These are phyloP conservation scores for Andrena cerasifolii DNA, from an alignment of 1,140 invertebrate genomes.

Conservation along the genomic window DNA sequence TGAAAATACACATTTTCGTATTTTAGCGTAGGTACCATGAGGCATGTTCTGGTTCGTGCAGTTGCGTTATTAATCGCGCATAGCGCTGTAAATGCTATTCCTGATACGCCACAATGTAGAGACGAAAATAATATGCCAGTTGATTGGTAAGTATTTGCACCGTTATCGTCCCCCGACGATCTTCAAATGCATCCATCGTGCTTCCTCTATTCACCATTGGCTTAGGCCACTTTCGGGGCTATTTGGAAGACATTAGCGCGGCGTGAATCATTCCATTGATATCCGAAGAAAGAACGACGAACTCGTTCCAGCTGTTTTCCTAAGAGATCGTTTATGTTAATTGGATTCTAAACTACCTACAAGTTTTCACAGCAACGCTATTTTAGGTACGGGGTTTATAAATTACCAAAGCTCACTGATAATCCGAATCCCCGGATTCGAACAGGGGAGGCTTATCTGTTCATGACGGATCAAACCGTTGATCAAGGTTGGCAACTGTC, in stretches of 20 bases:
- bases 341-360: not conserved
- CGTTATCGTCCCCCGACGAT: not conserved
- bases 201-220: conserved; percentile 37
- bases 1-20: not conserved
- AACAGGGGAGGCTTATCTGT: conserved; percentile 88
- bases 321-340: not conserved
- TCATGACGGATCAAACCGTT: conserved; percentile 86
- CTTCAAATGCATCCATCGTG: too few relatives aligned
- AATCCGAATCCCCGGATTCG: conserved; percentile 83
- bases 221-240: conserved; percentile 47
- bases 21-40: not conserved
- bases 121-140: conserved; percentile 85
- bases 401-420: conserved; percentile 88
- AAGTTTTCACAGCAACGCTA: conserved; percentile 24
- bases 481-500: conserved; percentile 88
- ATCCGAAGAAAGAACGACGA: too few relatives aligned
- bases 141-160: conserved; percentile 84
- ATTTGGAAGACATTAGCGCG: not conserved
- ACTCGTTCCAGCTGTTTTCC: too few relatives aligned
- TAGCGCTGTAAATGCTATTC: not conserved
- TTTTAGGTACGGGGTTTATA: conserved; percentile 92
- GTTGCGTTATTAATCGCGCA: conserved; percentile 10
- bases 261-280: not conserved
- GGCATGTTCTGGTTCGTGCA: not conserved
- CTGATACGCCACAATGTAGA: conserved; percentile 80